phyloP scores from a whole-genome alignment of 2,888 invertebrate species.

The Isotomurus palustris region DNA sequence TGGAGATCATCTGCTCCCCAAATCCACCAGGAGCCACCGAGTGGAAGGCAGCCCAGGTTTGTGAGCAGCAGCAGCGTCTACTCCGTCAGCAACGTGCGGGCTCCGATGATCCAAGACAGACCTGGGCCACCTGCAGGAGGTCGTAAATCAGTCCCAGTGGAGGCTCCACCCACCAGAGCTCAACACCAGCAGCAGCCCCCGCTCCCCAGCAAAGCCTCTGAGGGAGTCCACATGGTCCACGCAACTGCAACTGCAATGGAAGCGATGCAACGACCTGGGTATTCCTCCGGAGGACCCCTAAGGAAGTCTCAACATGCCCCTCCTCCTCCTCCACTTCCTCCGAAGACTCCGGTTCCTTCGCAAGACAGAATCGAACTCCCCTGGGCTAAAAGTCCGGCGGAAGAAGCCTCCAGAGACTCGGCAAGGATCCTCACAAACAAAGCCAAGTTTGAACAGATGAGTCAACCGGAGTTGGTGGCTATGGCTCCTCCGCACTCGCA shows the following conservation, averaged over 20 bases:
- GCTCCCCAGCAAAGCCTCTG: constrained; percentile 10
- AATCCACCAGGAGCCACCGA: not conserved
- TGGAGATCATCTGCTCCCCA: constrained; percentile 20
- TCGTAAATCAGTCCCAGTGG: not conserved
- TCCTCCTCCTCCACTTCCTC: constrained; percentile 14
- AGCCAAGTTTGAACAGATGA: constrained; percentile 37
- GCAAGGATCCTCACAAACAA: constrained; percentile 33
- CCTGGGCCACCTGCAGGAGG: not conserved
- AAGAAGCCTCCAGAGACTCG: constrained; percentile 6
- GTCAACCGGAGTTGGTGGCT: constrained; percentile 1
- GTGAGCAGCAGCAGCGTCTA: constrained; percentile 6
- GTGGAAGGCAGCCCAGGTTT: not conserved
- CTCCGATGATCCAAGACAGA: not conserved
- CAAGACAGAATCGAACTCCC: constrained; percentile 38
- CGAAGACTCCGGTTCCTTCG: not conserved
- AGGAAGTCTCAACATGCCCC: constrained; percentile 15
- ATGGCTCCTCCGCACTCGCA: constrained; percentile 1
- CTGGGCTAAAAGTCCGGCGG: constrained; percentile 40
- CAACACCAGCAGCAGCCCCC: not conserved
- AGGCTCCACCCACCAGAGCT: not conserved
- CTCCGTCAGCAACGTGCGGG: constrained; percentile 1
- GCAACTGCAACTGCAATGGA: constrained; percentile 44
- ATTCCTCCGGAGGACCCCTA: constrained; percentile 16
- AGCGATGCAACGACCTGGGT: constrained; percentile 38
- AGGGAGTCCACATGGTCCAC: constrained; percentile 45